Percentiles rank a stretch among this genome's conserved stretches.
Conservation (phyloP, 2,797 vertebrate genomes). For the Chaenodraco wilsoni region DNA sequence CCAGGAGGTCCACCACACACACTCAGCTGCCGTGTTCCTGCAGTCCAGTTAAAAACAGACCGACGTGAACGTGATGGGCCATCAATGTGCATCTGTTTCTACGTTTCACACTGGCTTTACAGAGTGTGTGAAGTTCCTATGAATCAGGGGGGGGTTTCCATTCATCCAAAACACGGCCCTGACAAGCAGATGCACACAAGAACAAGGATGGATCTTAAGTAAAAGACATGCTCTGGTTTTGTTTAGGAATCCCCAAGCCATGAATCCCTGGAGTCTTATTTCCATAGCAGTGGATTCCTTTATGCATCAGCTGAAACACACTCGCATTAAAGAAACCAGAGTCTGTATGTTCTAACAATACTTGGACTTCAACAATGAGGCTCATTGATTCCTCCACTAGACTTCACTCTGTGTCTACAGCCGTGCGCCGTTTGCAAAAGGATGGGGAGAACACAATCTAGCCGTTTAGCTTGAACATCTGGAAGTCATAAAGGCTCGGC, state of each 20-base stretch:
- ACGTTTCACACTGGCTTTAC: constrained; percentile 62
- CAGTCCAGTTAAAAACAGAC: constrained; percentile 40
- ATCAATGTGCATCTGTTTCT: constrained; percentile 68
- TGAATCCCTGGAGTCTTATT: constrained; percentile 44
- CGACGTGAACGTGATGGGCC: constrained; percentile 48
- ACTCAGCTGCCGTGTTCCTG: constrained; percentile 61
- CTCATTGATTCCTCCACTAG: constrained; percentile 62
- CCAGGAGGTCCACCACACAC: constrained; percentile 51
- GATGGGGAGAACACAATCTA: constrained; percentile 66
- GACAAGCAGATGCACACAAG: constrained; percentile 46
- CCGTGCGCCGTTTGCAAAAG: constrained; percentile 45
- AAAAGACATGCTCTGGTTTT: constrained; percentile 43
- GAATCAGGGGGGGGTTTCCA: constrained; percentile 41
- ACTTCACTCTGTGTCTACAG: constrained; percentile 18
- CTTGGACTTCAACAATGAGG: constrained; percentile 51
- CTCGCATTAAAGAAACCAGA: constrained; percentile 39
- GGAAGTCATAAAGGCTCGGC: constrained; percentile 68
- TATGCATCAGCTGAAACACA: constrained; percentile 31
- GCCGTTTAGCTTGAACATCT: constrained; percentile 75
- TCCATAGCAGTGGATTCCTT: constrained; percentile 41
- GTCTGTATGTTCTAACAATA: constrained; percentile 29
- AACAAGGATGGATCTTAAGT: constrained; percentile 29
- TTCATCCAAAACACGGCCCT: constrained; percentile 17
- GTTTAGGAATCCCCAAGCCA: constrained; percentile 35
- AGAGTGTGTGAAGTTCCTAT: constrained; percentile 45